phyloP scores from a whole-genome alignment of 1,140 invertebrate genomes.

The Zaprionus vittiger region DNA sequence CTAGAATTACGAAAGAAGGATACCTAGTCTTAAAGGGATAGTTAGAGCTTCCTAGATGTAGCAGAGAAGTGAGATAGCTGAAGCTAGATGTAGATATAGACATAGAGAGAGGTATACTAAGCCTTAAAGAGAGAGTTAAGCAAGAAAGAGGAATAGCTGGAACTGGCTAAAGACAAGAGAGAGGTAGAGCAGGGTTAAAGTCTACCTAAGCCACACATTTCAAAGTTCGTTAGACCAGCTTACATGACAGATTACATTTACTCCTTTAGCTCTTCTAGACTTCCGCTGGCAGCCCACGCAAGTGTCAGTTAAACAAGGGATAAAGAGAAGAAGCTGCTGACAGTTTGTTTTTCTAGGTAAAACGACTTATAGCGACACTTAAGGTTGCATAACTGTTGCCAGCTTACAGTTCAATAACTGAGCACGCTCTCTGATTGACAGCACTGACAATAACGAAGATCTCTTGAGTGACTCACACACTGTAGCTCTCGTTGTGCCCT shows the following conservation, averaged over 20 bases:
- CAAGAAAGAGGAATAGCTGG: too few species aligned
- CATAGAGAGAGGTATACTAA: not conserved
- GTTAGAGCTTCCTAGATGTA: too few species aligned
- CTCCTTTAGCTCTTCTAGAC: slow-evolving; percentile 8
- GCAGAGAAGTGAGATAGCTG: too few species aligned
- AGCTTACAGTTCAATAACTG: slow-evolving; percentile 1
- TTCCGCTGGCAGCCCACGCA: slow-evolving; percentile 32
- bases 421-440: not conserved
- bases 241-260: slow-evolving; percentile 61
- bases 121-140: too few species aligned
- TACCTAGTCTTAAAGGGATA: too few species aligned
- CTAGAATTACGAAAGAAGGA: too few species aligned
- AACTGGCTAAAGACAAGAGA: not conserved
- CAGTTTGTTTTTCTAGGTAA: not conserved
- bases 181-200: not conserved
- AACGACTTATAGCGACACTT: not conserved
- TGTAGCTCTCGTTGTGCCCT: not conserved
- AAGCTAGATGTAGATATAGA: too few species aligned
- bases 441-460: not conserved
- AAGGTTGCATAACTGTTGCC: not conserved
- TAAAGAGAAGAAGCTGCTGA: slow-evolving; percentile 36
- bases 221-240: slow-evolving; percentile 31
- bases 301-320: slow-evolving; percentile 3
- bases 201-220: slow-evolving; percentile 10
- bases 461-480: not conserved